Conservation (phyloP, 1,140 invertebrate species). For the Zaprionus camerounensis region DNA sequence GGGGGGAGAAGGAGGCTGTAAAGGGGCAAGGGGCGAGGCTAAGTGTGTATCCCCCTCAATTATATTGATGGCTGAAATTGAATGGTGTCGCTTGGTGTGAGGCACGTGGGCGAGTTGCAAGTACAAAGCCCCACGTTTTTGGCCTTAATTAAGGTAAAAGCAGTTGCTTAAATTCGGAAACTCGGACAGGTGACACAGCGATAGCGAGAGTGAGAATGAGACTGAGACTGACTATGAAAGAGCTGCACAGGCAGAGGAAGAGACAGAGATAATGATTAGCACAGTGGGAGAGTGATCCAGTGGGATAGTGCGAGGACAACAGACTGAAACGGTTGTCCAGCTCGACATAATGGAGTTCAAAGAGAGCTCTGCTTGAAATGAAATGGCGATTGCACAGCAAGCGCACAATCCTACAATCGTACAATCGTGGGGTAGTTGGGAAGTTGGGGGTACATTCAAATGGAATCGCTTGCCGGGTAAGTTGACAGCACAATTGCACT, state of each 20-base stretch:
- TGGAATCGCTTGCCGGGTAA: conserved; percentile 23
- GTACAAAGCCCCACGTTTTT: conserved; percentile 13
- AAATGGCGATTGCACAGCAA: conserved; percentile 53
- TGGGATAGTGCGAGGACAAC: neutral
- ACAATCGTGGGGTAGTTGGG: conserved; percentile 3
- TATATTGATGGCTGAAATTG: conserved; percentile 61
- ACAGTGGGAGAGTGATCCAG: neutral
- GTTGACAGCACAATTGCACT: conserved; percentile 18
- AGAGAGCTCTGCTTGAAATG: conserved; percentile 23
- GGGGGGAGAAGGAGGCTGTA: neutral
- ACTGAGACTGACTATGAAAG: neutral
- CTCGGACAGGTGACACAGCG: neutral
- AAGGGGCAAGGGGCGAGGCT: neutral
- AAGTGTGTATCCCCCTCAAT: conserved; percentile 42
- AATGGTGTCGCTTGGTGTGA: conserved; percentile 44
- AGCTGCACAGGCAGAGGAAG: neutral
- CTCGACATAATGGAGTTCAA: conserved; percentile 29
- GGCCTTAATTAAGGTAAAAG: conserved; percentile 70
- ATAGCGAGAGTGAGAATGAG: neutral
- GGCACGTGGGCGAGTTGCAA: conserved; percentile 22
- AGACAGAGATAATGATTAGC: conserved; percentile 41
- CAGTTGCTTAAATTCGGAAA: conserved; percentile 19
- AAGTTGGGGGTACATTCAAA: conserved; percentile 31
- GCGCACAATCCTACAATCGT: conserved; percentile 20
- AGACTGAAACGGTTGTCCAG: conserved; percentile 5